Base-by-base conservation (phyloP, 1,140 invertebrate species). In the Tetranychus cinnabarinus region DNA sequence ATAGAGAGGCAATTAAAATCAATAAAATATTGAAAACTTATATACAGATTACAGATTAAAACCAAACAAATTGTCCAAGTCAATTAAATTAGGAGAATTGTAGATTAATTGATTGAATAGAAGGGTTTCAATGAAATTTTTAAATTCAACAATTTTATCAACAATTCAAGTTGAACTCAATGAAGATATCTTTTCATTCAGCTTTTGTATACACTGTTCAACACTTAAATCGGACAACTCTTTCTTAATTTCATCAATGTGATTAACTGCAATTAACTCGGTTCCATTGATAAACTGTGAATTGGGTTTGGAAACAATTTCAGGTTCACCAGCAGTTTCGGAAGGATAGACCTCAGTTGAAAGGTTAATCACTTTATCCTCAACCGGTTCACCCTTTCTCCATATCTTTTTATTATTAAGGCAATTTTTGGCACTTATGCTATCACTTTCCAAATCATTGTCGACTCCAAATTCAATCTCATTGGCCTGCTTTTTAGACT, bases 171-270 rank as follows among this genome's bases (percentile, higher is more conserved):
- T 10, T 42, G 50, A 31, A 52, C 31, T 60, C 31, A 60, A 60
- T 33, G 59, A 50, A 34, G 47, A 48, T 50, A 60, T 48, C 35
- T 52, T 60, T 23, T 60, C 59, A 36, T 60, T 60, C 15, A 60
- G 31, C 36, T 37, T 60, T 34, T 50, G 59, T 35, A 60, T 60
- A 52, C 59, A 60, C 35, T 60, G 23, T 52, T 60, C 59, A 35
- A 60, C 45, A 52, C 59, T 60, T 48, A 60, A 48, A 36, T 60
- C 48, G 34, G 59, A 60, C 4, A 60, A 33, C 15, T 60, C n/a
- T 33, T 46, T 3, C 23, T 60, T 60, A 35, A 60, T 60, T 6
- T 42, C 42, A 45, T 42, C 57, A 58, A 42, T 42, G 10, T 23
- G 23, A 23, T 23, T 23, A 23, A 23, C 23, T 23, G 23, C 23